These are phyloP conservation scores for Tigriopus californicus DNA, from an alignment of 2,888 invertebrate genomes.

Conservation along the genomic window DNA sequence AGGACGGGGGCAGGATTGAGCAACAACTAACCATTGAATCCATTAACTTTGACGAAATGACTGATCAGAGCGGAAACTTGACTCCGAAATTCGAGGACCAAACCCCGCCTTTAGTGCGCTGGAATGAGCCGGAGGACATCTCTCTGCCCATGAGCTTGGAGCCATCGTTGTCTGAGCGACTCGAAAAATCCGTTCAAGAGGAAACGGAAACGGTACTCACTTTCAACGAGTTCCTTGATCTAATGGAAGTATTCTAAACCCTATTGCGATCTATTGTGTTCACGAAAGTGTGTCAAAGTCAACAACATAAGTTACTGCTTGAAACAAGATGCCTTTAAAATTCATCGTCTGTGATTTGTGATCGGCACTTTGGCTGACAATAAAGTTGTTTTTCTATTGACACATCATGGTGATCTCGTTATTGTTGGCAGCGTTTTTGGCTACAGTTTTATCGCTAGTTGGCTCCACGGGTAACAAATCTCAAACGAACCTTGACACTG, in stretches of 20 bases:
- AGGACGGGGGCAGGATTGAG: constrained; percentile 1
- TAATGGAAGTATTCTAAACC: constrained; percentile 3
- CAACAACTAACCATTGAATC: not conserved
- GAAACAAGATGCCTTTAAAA: no score
- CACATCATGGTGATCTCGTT: no score
- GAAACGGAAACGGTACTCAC: not conserved
- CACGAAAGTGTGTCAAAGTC: not conserved
- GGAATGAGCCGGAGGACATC: not conserved
- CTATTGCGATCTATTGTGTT: not conserved
- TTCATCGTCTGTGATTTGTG: no score
- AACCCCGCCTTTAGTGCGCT: not conserved
- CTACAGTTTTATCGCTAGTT: no score
- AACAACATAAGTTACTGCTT: no score
- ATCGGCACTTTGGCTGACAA: no score
- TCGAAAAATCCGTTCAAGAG: not conserved
- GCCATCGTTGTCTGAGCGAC: not conserved
- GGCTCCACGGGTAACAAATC: no score
- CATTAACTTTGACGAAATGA: not conserved
- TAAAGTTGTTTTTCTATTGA: no score
- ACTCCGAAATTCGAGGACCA: not conserved
- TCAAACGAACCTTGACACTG: no score
- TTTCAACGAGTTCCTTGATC: not conserved
- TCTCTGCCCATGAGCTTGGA: not conserved
- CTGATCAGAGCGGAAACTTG: not conserved
- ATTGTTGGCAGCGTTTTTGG: no score